phyloP scores from a whole-genome alignment of 2,888 invertebrate species.

The Hydropsyche betteni region DNA sequence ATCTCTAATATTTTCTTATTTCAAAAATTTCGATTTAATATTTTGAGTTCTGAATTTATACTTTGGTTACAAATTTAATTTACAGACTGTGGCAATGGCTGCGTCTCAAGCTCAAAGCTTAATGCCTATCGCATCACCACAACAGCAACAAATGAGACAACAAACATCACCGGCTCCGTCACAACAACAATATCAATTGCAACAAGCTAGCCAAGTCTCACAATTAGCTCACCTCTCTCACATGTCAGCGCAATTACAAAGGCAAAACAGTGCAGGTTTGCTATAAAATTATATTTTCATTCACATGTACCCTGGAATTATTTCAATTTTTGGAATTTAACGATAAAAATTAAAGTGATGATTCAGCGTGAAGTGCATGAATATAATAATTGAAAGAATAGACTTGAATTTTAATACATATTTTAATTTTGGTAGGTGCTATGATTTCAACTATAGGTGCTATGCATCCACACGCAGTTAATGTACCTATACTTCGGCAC shows the following conservation, averaged over 20 bases:
- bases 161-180: slow-evolving; percentile 49
- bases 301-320: neutral
- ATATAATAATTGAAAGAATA: neutral
- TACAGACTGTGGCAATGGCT: slow-evolving; percentile 36
- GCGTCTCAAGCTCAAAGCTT: slow-evolving; percentile 52
- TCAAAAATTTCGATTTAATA: no score
- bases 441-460: slow-evolving; percentile 44
- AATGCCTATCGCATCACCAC: slow-evolving; percentile 32
- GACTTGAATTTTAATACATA: neutral
- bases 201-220: slow-evolving; percentile 44
- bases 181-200: slow-evolving; percentile 46
- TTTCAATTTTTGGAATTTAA: neutral
- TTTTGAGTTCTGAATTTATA: no score
- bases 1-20: neutral
- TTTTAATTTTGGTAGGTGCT: slow-evolving; percentile 33
- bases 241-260: slow-evolving; percentile 45
- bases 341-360: neutral
- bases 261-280: slow-evolving; percentile 45
- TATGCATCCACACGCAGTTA: slow-evolving; percentile 40
- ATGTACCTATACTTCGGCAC: slow-evolving; percentile 60
- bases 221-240: slow-evolving; percentile 53
- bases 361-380: no score
- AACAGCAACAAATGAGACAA: slow-evolving; percentile 48
- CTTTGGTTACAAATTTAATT: neutral
- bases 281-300: neutral